Evolutionary conservation across 2,888 invertebrate species (phyloP), one percentile per base, ranked within the genome.

Genomic region (Cepaea hortensis): DNA sequence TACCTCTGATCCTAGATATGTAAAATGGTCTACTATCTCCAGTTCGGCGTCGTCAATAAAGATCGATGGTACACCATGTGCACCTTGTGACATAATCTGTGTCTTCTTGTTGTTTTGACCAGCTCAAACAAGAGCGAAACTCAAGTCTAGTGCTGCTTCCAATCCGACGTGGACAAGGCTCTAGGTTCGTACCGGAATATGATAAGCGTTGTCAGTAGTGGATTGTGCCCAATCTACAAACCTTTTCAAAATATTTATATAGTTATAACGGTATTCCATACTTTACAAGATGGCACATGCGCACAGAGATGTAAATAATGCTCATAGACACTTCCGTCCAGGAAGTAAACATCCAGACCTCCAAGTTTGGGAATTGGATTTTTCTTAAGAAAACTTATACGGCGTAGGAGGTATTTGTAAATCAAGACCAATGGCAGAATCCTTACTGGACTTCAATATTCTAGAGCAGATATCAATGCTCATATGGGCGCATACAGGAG

Each of bases 401-500:
- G 18, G 18, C n/a, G 18, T 7, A n/a, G 35, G 23, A 73, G 73
- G 4, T n/a, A 23, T 23, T 73, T 4, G 7, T 73, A 20, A 3
- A n/a, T n/a, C n/a, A 23, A n/a, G 7, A 23, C 9, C 62, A 76
- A 76, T 84, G 75, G 84, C 76, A 0, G 76, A 61, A 46, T 61
- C 62, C 55, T n/a, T 68, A 3, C 46, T 55, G 13, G 75, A 70
- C 65, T 61, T 83, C 70, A 83, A 83, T 77, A 23, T 86, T 35
- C 50, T 86, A 15, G 84, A 80, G 65, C 84, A 84, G 13, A 87
- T 81, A 55, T n/a, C 87, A 62, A 23, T 73, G 15, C 65, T 81
- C n/a, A 46, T 89, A 18, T 91, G 91, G 91, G 88, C 91, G 20
- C 77, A 88, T 46, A 90, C 89, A 35, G 89, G 89, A 1, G 90